Conservation (phyloP, 2,797 vertebrate genomes). For the Cynodonichthys magdalenae region DNA sequence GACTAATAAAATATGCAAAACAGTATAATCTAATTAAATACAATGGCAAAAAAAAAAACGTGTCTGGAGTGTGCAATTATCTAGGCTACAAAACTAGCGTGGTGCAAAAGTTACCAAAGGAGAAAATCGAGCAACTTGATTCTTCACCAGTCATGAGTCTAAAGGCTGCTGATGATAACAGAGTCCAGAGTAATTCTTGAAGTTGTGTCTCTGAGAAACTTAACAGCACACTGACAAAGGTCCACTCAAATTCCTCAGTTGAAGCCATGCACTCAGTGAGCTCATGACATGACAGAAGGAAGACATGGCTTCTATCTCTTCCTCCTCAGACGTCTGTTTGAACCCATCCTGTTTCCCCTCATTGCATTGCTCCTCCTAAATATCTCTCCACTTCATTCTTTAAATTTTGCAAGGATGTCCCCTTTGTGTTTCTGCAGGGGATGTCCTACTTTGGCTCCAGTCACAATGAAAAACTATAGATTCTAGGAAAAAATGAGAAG, state of each 20-base stretch:
- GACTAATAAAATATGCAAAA: no score
- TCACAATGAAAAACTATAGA: not conserved
- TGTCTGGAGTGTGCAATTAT: not conserved
- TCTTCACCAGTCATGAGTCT: not conserved
- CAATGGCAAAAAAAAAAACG: no score
- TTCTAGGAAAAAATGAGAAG: not conserved
- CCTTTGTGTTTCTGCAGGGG: not conserved
- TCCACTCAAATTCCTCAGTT: not conserved
- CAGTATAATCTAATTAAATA: no score
- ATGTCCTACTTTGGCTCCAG: not conserved
- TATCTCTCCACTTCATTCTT: not conserved
- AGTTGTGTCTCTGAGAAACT: not conserved
- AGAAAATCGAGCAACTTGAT: not conserved
- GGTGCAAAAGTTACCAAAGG: conserved; percentile 1
- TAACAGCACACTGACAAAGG: not conserved
- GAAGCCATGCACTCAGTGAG: not conserved
- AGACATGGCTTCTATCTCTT: not conserved
- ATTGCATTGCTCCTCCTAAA: not conserved
- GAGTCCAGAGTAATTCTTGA: not conserved
- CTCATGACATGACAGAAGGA: not conserved
- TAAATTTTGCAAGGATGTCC: not conserved
- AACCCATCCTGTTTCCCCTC: not conserved
- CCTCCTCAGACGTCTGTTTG: not conserved
- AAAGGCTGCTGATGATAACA: not conserved
- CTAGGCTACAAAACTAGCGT: not conserved